Conservation (phyloP, 2,888 invertebrate species). For the Candidula unifasciata region DNA sequence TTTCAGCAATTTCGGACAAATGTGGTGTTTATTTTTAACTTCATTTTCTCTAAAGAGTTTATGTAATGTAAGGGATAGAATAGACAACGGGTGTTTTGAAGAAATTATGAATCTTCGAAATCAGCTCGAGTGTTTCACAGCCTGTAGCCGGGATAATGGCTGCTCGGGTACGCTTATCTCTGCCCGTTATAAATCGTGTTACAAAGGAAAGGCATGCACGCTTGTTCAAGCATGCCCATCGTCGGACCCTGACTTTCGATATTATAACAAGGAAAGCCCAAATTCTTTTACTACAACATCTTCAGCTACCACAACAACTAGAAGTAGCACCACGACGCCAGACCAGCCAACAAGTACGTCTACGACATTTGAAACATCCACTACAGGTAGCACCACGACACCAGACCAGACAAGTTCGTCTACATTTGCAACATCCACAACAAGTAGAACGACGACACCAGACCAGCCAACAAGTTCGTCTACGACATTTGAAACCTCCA, state of each 20-base stretch:
- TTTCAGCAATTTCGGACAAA: not conserved
- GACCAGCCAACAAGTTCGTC: not conserved
- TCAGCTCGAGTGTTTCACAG: not conserved
- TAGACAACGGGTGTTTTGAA: not conserved
- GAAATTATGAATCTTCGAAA: not conserved
- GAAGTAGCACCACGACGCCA: not conserved
- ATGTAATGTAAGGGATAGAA: slow-evolving; percentile 9
- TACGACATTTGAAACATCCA: not conserved
- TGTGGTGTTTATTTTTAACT: not conserved
- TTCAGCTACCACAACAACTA: not conserved
- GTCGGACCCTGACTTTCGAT: not conserved
- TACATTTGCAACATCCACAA: too few species aligned
- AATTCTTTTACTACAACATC: not conserved
- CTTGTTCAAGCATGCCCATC: not conserved
- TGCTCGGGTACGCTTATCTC: not conserved
- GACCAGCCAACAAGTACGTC: not conserved
- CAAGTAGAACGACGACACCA: not conserved
- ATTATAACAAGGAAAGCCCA: not conserved
- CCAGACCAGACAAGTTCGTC: not conserved
- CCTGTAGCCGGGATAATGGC: not conserved
- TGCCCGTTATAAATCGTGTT: not conserved
- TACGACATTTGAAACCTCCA: not conserved
- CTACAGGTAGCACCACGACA: not conserved
- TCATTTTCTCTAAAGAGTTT: not conserved
- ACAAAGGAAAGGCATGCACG: not conserved